phyloP scores from a whole-genome alignment of 2,797 vertebrate species.

The Poecilia gillii region DNA sequence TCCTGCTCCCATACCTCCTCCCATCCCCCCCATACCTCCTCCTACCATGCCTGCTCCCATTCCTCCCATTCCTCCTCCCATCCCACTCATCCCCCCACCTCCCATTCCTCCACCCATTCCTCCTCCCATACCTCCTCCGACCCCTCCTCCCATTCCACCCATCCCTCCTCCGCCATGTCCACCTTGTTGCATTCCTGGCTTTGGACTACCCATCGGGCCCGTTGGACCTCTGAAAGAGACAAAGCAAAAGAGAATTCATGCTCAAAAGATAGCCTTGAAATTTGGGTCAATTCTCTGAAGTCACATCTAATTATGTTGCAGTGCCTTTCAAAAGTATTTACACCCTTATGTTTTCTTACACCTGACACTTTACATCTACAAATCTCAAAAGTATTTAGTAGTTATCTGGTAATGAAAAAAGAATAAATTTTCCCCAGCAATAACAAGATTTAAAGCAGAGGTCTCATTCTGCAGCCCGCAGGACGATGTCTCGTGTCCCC shows the following conservation, averaged over 20 bases:
- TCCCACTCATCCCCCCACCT: conserved; percentile 28
- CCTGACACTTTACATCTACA: background rate
- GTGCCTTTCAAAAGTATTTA: background rate
- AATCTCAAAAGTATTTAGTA: background rate
- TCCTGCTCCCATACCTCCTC: conserved; percentile 23
- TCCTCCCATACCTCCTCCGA: conserved; percentile 33
- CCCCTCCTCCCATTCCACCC: conserved; percentile 34
- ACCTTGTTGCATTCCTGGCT: conserved; percentile 70
- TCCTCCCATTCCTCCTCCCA: conserved; percentile 23
- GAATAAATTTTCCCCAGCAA: background rate
- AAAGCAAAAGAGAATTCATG: conserved; percentile 23
- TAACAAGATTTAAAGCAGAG: background rate
- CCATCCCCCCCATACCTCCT: conserved; percentile 47
- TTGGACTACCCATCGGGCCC: conserved; percentile 69
- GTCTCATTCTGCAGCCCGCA: too few relatives aligned
- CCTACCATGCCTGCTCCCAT: conserved; percentile 34
- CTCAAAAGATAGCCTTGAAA: background rate
- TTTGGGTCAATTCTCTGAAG: background rate
- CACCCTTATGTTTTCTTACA: background rate
- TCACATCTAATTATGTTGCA: background rate
- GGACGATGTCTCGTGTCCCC: too few relatives aligned
- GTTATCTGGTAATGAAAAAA: background rate
- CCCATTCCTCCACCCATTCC: conserved; percentile 36
- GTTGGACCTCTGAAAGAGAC: conserved; percentile 63
- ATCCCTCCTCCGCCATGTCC: conserved; percentile 47